Evolutionary conservation across 2,113 vertebrate species (phyloP).

Genomic region (Ptyas mucosa): DNA sequence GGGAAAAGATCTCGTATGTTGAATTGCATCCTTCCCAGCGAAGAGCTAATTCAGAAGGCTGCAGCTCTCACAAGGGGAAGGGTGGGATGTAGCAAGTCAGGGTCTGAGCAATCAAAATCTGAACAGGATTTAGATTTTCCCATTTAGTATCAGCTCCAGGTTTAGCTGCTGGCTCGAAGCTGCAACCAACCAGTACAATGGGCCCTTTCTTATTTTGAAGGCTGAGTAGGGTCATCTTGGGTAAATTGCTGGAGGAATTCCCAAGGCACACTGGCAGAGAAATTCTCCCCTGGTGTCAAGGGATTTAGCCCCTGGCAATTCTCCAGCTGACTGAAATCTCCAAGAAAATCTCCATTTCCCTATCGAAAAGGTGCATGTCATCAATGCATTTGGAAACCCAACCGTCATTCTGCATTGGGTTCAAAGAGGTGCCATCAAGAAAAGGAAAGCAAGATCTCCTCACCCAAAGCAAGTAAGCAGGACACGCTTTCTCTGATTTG

Average conservation of each 20-base stretch:
- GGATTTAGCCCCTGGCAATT: neutral
- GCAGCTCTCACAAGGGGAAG: too few relatives aligned
- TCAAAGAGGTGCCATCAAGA: neutral
- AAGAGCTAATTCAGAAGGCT: neutral
- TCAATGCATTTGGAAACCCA: neutral
- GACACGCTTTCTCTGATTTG: neutral
- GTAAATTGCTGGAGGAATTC: neutral
- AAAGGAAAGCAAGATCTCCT: neutral
- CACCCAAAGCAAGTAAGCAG: neutral
- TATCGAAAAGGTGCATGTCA: neutral
- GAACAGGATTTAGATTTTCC: neutral
- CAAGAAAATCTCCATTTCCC: neutral
- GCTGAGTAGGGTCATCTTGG: neutral
- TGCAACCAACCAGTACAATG: neutral
- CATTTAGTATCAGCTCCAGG: neutral
- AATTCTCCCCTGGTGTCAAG: neutral
- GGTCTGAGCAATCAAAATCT: neutral
- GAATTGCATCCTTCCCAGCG: neutral
- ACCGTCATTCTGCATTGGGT: neutral
- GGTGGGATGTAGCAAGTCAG: neutral
- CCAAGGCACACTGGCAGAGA: neutral
- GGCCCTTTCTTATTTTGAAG: neutral
- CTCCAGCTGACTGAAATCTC: neutral
- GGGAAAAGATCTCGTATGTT: neutral
- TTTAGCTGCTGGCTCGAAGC: neutral